Evolutionary conservation across 2,797 vertebrate species (phyloP).

Genomic region (Gallinago solitaria): DNA sequence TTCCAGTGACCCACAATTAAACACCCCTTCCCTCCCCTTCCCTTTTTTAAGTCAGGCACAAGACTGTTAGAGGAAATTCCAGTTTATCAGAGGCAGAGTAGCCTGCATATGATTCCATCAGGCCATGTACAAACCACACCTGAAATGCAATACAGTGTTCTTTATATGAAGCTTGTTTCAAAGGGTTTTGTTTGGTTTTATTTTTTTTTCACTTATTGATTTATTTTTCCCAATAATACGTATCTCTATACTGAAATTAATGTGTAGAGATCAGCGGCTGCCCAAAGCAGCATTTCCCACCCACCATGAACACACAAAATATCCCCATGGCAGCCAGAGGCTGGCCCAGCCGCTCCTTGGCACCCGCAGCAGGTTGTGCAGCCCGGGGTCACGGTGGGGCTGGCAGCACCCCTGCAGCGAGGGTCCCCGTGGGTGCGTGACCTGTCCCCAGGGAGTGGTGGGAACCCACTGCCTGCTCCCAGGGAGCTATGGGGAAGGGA

Average conservation of each 20-base stretch:
- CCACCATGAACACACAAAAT: neutral
- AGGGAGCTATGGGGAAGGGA: neutral
- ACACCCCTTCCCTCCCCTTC: neutral
- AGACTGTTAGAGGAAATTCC: neutral
- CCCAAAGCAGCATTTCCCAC: neutral
- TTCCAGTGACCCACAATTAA: neutral
- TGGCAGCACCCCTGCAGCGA: rapidly evolving
- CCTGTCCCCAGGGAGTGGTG: no score
- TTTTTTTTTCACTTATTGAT: neutral
- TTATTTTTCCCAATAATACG: neutral
- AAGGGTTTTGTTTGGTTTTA: neutral
- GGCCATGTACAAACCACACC: neutral
- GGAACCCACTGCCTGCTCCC: neutral
- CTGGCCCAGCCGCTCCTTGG: rapidly evolving
- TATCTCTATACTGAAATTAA: neutral
- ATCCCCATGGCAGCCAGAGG: rapidly evolving
- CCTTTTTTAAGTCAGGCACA: neutral
- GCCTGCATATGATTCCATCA: neutral
- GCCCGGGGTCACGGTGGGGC: rapidly evolving
- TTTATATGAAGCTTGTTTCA: neutral
- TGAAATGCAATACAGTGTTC: neutral
- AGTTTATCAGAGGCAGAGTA: neutral
- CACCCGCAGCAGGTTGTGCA: neutral
- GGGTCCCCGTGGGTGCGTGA: rapidly evolving
- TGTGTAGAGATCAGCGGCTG: neutral